Base-by-base conservation (phyloP, 2,888 invertebrate species). In the Drosophila maculinotata region DNA sequence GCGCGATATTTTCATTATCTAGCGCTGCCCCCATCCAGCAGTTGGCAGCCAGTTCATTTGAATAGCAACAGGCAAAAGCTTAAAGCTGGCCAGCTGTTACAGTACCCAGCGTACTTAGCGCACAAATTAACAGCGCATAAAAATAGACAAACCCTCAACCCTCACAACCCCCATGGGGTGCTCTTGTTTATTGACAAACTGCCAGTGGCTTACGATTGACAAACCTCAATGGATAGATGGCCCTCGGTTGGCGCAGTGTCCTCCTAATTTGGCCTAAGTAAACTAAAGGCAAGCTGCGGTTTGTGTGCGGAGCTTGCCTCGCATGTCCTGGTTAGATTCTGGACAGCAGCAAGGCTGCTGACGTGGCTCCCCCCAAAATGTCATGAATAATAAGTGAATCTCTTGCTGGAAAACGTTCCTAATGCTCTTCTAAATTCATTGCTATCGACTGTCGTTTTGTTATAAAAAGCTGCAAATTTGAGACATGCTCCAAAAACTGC, bases 111-210 rank as follows among this genome's bases (percentile, higher is more conserved):
- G 58, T 65, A 83, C 80, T 79, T 86, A 66, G 68, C 71, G 65
- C 66, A 48, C 63, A 79, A 86, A 83, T 80, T 86, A 86, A 72
- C 77, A 72, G 69, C n/a, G 39, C 62, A 72, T 79, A 79, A 80
- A 86, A 79, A 83, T 75, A 80, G 63, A 54, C 45, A 38, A 39
- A 7, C 30, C 30, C n/a, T 14, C n/a, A 17, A 26, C 30, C 45
- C 14, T 36, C 14, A n/a, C 20, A 8, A 17, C 9, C n/a, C 42
- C 10, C 28, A 14, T 15, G 14, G 14, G 30, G 1, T 8, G 8
- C 52, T 12, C 20, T 58, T 9, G 31, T 62, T 35, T 56, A 79
- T 83, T 59, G 69, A 53, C 81, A 76, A 62, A 36, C 66, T 73
- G 69, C 48, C 80, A 72, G 38, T 48, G 65, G 42, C 36, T 64